Evolutionary conservation across 2,888 invertebrate species (phyloP).

Genomic region (Parthenolecanium corni): DNA sequence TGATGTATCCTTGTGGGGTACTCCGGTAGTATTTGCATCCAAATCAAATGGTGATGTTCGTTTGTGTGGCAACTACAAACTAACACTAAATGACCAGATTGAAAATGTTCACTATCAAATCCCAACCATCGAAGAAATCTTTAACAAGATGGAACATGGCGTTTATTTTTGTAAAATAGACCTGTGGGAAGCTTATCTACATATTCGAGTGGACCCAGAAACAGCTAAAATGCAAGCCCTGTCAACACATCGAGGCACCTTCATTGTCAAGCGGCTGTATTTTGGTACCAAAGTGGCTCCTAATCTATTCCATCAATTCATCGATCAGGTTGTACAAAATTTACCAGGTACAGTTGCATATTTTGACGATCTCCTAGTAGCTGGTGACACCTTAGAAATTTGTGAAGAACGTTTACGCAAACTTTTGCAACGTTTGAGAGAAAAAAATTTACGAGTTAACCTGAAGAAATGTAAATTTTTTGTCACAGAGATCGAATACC

Average conservation of each 20-base stretch:
- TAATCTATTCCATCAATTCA: neutral
- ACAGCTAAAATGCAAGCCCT: neutral
- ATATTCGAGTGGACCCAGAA: conserved; percentile 6
- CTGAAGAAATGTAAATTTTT: neutral
- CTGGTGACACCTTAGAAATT: neutral
- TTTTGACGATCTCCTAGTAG: conserved; percentile 15
- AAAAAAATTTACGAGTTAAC: neutral
- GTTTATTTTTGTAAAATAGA: conserved; percentile 26
- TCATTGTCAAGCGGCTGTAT: neutral
- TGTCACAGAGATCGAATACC: neutral
- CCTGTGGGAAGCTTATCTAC: conserved; percentile 26
- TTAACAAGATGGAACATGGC: conserved; percentile 20
- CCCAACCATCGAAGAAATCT: conserved; percentile 28
- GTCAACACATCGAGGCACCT: neutral
- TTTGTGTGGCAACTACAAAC: conserved; percentile 29
- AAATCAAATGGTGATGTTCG: conserved; percentile 26
- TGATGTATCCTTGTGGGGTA: conserved; percentile 27
- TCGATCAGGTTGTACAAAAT: neutral
- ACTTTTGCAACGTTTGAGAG: neutral
- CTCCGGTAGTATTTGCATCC: conserved; percentile 28
- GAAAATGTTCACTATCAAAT: conserved; percentile 12
- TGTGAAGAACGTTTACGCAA: neutral
- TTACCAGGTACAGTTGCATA: neutral
- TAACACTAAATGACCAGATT: conserved; percentile 23
- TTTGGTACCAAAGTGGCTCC: conserved; percentile 3